Evolutionary conservation across 2,888 invertebrate genomes (phyloP).

Genomic region (Chromoteleia sp.): DNA sequence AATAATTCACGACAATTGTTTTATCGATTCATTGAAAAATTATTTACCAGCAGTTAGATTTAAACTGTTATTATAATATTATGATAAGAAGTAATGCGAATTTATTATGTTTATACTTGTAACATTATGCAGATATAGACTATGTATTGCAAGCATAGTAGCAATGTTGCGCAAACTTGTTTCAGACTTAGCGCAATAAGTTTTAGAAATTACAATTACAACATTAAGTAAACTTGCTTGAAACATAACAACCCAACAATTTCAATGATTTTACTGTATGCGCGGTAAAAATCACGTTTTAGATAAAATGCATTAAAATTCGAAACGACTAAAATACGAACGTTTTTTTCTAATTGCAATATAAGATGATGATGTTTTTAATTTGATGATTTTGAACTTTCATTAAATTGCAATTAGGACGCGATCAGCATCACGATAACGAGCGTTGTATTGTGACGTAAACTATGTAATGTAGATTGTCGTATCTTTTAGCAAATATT

Average conservation of each 20-base stretch:
- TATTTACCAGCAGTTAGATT: too few species aligned
- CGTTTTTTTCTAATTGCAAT: too few species aligned
- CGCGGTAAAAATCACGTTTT: constrained; percentile 16
- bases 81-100: constrained; percentile 40
- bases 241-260: constrained; percentile 25
- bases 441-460: constrained; percentile 6
- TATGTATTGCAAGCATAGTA: constrained; percentile 35
- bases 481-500: constrained; percentile 49
- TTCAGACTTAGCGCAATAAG: constrained; percentile 57
- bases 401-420: neutral
- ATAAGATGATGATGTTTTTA: too few species aligned
- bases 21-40: too few species aligned
- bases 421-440: neutral
- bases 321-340: too few species aligned
- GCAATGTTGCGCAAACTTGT: constrained; percentile 55
- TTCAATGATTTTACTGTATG: constrained; percentile 34
- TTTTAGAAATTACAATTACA: constrained; percentile 55
- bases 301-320: neutral
- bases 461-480: constrained; percentile 41
- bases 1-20: too few species aligned
- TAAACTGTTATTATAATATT: constrained; percentile 1
- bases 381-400: too few species aligned
- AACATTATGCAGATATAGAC: constrained; percentile 56
- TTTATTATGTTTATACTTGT: constrained; percentile 60
- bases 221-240: constrained; percentile 53